Evolutionary conservation across 2,797 vertebrate genomes (phyloP).

Genomic region (Sebastes matsubarae): DNA sequence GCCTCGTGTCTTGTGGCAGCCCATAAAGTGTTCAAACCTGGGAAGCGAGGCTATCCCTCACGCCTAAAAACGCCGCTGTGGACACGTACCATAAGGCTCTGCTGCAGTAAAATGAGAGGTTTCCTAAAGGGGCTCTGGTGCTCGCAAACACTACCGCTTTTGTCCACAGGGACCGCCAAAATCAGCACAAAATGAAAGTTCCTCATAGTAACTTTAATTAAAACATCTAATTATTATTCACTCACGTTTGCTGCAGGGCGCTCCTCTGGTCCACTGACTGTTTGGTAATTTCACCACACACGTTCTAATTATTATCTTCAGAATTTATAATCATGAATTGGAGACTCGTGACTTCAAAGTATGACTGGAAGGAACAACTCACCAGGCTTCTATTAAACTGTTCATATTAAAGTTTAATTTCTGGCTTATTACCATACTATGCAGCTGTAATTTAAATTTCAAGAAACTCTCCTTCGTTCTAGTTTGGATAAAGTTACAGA

Average conservation of each 20-base stretch:
- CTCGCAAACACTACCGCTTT: not conserved
- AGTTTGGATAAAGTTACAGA: not conserved
- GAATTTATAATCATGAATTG: not conserved
- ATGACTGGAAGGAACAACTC: not conserved
- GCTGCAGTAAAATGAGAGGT: no score
- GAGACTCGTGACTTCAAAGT: not conserved
- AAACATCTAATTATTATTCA: not conserved
- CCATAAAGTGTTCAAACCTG: no score
- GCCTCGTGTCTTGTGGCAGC: no score
- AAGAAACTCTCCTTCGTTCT: not conserved
- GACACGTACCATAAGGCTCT: no score
- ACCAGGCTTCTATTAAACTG: not conserved
- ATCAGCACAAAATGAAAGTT: not conserved
- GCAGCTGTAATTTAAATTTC: not conserved
- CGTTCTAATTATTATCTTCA: not conserved
- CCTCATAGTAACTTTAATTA: not conserved
- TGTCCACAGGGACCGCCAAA: not conserved
- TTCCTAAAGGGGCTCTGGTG: no score
- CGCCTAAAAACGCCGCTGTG: no score
- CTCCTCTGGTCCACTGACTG: not conserved
- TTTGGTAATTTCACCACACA: conserved; percentile 16
- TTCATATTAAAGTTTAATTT: conserved; percentile 1
- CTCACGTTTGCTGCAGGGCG: not conserved
- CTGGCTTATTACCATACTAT: not conserved
- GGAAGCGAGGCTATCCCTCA: no score